Base-by-base conservation (phyloP, 2,113 vertebrate species). In the Callocephalon fimbriatum region DNA sequence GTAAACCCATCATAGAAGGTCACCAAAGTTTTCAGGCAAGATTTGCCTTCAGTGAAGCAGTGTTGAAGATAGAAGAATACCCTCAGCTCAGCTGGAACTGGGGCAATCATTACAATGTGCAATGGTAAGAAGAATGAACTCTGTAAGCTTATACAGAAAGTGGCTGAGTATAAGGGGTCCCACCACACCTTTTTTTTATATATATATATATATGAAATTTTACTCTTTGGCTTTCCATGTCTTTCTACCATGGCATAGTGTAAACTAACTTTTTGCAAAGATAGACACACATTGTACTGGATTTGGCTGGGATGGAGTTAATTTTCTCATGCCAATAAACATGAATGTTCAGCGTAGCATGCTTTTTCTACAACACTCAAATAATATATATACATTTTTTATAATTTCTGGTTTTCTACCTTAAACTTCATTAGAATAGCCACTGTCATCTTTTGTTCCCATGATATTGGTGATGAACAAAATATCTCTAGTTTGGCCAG, bases 211-310 rank as follows among this genome's bases (percentile, higher is more conserved):
- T 32, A 12, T 32, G 13, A n/a, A 58, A 35, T 25, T 74, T 78
- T 65, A 0, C 11, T 71, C 27, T 66, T 66, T 51, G 31, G 44
- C 4, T 51, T 77, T 42, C 38, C 20, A 6, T 37, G 27, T 7
- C 62, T 93, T 83, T 45, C 37, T 22, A 72, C 27, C 6, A 26
- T 6, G 25, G 26, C 12, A 74, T 1, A 40, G 31, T 1, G 4
- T 27, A 65, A 87, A 73, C 7, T 54, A 35, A 78, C 6, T 42
- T 65, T 2, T 67, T 59, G 4, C 12, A 45, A 48, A 67, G 35
- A 19, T 19, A 63, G 12, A 32, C 13, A 38, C 5, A 10, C 1
- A 0, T 7, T 42, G 0, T 31, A 13, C 26, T 38, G 3, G 9
- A 3, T 65, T 76, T 76, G 48, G 22, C 7, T 70, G 18, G 13